Evolutionary conservation across 2,888 invertebrate species (phyloP).

Genomic region (Acanthosepion esculentum): DNA sequence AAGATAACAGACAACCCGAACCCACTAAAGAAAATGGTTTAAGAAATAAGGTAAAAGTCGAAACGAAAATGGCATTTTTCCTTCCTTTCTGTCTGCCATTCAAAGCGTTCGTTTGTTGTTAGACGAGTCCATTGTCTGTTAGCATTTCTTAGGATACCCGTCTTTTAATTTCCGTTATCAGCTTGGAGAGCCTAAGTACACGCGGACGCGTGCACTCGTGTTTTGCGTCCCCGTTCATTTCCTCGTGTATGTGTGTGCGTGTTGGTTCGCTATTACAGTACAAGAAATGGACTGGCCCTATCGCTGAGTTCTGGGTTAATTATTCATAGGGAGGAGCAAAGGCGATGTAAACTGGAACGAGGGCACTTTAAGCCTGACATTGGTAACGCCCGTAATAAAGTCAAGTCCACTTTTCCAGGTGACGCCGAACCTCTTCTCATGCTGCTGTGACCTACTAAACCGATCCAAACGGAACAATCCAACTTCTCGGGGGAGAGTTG

Average conservation of each 20-base stretch:
- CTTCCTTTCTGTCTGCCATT: no score
- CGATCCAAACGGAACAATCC: not conserved
- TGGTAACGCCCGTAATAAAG: not conserved
- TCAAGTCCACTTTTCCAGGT: not conserved
- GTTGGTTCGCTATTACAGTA: not conserved
- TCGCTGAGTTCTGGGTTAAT: not conserved
- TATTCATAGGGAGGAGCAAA: not conserved
- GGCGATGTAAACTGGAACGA: not conserved
- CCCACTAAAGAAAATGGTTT: no score
- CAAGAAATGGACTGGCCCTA: not conserved
- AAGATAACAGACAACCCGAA: no score
- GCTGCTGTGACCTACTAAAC: not conserved
- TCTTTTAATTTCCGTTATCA: not conserved
- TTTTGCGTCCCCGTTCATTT: not conserved
- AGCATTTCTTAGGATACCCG: not conserved
- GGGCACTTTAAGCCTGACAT: constrained; percentile 1
- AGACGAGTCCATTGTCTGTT: not conserved
- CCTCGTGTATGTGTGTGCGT: not conserved
- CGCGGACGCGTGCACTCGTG: not conserved
- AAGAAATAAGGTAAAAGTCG: no score
- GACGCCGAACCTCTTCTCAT: not conserved
- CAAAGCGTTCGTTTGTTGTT: not conserved
- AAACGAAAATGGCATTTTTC: no score
- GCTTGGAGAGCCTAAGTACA: not conserved
- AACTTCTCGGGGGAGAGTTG: not conserved